phyloP scores from a whole-genome alignment of 2,113 vertebrate genomes.

The Oplegnathus fasciatus region DNA sequence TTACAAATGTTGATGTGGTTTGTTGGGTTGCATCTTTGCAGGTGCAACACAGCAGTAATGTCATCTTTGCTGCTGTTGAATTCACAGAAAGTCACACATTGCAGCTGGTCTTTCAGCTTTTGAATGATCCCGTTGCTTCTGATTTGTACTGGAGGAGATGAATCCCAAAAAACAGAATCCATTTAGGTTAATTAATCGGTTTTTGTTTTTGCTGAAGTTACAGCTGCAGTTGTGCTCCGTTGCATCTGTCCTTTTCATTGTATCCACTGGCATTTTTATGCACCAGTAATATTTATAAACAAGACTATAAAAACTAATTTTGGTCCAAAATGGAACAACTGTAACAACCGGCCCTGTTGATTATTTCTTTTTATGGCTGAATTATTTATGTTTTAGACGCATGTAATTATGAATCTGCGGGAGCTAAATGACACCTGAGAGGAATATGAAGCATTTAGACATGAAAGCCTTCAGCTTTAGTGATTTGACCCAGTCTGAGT shows the following conservation, averaged over 20 bases:
- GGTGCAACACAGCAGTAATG: not conserved
- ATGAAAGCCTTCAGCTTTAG: not conserved
- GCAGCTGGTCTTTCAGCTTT: not conserved
- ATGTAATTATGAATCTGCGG: not conserved
- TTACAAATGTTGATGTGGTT: not conserved
- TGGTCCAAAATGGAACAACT: not conserved
- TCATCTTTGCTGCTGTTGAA: not conserved
- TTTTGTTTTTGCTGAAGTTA: not conserved
- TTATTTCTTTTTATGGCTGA: not conserved
- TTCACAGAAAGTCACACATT: not conserved
- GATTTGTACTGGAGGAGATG: not conserved
- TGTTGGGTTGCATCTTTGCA: not conserved
- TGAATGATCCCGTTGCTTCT: not conserved
- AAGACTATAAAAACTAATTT: not conserved
- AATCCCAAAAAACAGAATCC: not conserved
- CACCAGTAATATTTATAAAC: not conserved
- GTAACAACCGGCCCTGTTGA: not conserved
- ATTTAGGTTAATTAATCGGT: not conserved
- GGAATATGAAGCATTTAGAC: too few species aligned
- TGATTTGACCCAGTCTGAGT: not conserved
- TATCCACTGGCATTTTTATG: not conserved
- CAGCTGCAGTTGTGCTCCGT: not conserved
- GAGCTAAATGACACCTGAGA: not conserved
- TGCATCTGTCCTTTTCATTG: not conserved
- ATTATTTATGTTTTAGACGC: not conserved